phyloP scores from a whole-genome alignment of 1,140 invertebrate genomes.

The Drosophila repleta region DNA sequence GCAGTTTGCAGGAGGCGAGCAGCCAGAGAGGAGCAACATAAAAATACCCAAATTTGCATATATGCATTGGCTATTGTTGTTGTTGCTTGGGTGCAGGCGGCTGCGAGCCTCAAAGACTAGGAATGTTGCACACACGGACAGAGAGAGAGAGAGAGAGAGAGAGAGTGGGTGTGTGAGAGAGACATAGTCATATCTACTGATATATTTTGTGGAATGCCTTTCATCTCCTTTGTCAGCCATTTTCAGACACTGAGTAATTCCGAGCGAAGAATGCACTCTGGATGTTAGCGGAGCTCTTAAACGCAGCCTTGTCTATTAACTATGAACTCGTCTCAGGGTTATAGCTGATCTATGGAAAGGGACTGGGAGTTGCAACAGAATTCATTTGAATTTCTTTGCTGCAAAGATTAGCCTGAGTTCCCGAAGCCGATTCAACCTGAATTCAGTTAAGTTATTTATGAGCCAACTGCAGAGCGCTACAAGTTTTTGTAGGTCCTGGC shows the following conservation, averaged over 20 bases:
- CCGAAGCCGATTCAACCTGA: not conserved
- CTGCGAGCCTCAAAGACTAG: slow-evolving; percentile 18
- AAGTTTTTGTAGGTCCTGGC: not conserved
- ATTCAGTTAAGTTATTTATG: not conserved
- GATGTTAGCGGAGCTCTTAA: slow-evolving; percentile 40
- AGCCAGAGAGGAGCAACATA: slow-evolving; percentile 20
- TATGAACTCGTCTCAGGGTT: not conserved
- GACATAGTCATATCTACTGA: not conserved
- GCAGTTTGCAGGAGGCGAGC: slow-evolving; percentile 50
- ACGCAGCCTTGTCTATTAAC: slow-evolving; percentile 5
- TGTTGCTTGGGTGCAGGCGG: slow-evolving; percentile 21
- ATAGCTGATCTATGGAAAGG: too few species aligned
- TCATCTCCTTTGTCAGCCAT: slow-evolving; percentile 33
- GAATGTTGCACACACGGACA: slow-evolving; percentile 16
- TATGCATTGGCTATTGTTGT: slow-evolving; percentile 59
- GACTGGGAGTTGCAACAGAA: too few species aligned
- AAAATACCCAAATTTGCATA: slow-evolving; percentile 71
- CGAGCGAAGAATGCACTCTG: slow-evolving; percentile 13
- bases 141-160: slow-evolving; percentile 3
- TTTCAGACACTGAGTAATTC: slow-evolving; percentile 24
- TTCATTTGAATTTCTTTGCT: too few species aligned
- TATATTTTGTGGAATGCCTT: slow-evolving; percentile 31
- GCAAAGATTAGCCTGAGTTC: too few species aligned
- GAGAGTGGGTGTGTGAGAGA: not conserved
- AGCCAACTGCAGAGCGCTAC: too few species aligned